Conservation (phyloP, 1,140 invertebrate genomes). For the Drosophila fuyamai region DNA sequence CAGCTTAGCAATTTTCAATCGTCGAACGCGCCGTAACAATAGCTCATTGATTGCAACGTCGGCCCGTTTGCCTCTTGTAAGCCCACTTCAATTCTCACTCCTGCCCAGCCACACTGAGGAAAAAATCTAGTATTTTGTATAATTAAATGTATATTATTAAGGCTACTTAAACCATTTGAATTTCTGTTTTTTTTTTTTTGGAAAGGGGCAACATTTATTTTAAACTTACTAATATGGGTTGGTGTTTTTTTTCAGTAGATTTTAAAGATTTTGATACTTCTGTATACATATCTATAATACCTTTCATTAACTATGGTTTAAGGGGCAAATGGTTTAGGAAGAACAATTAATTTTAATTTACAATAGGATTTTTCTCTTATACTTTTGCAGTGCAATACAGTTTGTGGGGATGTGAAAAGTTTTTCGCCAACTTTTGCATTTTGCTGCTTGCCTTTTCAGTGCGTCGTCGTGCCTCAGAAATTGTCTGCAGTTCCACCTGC, state of each 20-base stretch:
- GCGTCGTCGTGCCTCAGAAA: conserved; percentile 12
- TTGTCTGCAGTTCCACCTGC: conserved; percentile 13
- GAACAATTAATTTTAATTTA: no score
- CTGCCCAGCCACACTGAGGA: background rate
- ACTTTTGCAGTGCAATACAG: background rate
- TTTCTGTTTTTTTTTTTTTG: no score
- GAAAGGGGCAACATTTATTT: no score
- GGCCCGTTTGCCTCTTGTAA: conserved; percentile 10
- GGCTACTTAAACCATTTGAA: no score
- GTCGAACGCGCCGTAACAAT: conserved; percentile 76
- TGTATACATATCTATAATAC: no score
- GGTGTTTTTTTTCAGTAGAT: no score
- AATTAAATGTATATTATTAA: no score
- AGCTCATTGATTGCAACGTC: conserved; percentile 67
- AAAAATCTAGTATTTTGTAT: background rate
- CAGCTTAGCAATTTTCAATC: conserved; percentile 65
- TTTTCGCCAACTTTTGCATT: conserved; percentile 51
- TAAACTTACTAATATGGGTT: no score
- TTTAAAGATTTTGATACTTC: no score
- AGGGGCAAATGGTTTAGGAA: no score
- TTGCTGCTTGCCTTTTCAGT: conserved; percentile 26
- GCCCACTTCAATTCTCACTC: conserved; percentile 4
- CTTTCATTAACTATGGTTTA: no score
- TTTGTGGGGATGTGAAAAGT: conserved; percentile 4
- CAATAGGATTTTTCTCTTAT: no score